Evolutionary conservation across 92 coral and sea anemone genomes (phyloP).

Genomic region (Blastomussa wellsi): DNA sequence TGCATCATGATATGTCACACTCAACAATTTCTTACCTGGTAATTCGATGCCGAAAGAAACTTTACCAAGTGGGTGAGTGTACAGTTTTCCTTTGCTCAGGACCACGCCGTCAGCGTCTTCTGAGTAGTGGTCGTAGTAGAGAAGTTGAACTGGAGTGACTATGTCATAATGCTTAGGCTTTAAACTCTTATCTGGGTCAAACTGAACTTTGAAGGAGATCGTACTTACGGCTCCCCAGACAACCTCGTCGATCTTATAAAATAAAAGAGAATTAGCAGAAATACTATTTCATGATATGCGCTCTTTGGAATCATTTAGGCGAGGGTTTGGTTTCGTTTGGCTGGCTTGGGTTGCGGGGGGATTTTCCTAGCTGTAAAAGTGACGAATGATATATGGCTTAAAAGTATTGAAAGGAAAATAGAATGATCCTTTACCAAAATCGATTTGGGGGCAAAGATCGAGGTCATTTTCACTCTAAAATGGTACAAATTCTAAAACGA

Average conservation of each 20-base stretch:
- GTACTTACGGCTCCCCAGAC: constrained; percentile 47
- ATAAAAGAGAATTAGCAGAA: not conserved
- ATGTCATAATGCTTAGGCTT: constrained; percentile 75
- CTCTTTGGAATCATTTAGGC: too few relatives aligned
- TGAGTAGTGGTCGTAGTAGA: constrained; percentile 62
- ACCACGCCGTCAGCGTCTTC: constrained; percentile 62
- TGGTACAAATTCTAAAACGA: too few relatives aligned
- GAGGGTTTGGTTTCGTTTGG: too few relatives aligned
- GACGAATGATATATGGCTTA: too few relatives aligned
- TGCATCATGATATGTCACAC: too few relatives aligned
- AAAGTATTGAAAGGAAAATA: too few relatives aligned
- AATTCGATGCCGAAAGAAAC: constrained; percentile 61
- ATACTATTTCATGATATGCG: too few relatives aligned
- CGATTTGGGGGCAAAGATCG: too few relatives aligned
- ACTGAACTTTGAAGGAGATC: constrained; percentile 65
- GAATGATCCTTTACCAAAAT: too few relatives aligned
- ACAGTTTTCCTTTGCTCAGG: constrained; percentile 58
- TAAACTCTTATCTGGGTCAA: constrained; percentile 70
- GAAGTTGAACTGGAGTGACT: constrained; percentile 74
- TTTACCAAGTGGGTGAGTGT: constrained; percentile 47
- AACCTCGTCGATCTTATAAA: constrained; percentile 51
- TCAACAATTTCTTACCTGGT: constrained; percentile 63
- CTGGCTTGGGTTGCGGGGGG: too few relatives aligned
- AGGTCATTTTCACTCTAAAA: too few relatives aligned
- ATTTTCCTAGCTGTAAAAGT: too few relatives aligned